A percentile compares a stretch with the other conserved stretches of the same genome.
phyloP scores from a whole-genome alignment of 2,888 invertebrate species.

The Spilarctia lutea region DNA sequence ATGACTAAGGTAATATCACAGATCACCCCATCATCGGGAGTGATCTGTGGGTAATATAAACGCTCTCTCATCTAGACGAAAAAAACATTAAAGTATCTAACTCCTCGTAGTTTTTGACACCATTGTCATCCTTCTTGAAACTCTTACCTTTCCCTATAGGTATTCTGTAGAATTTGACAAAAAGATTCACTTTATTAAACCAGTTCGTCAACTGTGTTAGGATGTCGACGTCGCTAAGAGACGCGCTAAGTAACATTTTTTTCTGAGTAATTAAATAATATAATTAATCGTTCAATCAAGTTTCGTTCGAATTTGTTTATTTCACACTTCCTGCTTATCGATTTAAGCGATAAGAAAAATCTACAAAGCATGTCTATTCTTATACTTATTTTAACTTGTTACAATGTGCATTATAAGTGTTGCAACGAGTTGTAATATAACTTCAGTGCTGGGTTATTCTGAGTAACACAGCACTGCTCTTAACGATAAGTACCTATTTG shows the following conservation, averaged over 20 bases:
- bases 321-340: slow-evolving; percentile 1
- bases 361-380: neutral
- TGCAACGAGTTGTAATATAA: neutral
- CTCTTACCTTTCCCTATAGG: neutral
- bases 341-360: neutral
- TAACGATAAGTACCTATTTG: too few species aligned
- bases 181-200: neutral
- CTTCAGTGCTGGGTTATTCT: neutral
- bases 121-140: neutral
- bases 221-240: neutral
- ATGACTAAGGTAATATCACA: too few species aligned
- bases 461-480: neutral
- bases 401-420: slow-evolving; percentile 1
- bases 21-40: too few species aligned
- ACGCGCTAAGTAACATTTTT: neutral
- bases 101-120: neutral
- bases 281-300: neutral
- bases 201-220: neutral
- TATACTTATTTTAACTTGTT: neutral
- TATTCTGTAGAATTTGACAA: neutral
- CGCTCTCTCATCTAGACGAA: neutral
- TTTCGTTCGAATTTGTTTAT: slow-evolving; percentile 4
- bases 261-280: neutral
- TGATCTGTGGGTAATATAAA: too few species aligned
- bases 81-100: too few species aligned